Percentiles rank a stretch among this genome's conserved stretches.
These are phyloP conservation scores for Trematomus bernacchii DNA, from an alignment of 2,797 vertebrate species.

Conservation along the genomic window DNA sequence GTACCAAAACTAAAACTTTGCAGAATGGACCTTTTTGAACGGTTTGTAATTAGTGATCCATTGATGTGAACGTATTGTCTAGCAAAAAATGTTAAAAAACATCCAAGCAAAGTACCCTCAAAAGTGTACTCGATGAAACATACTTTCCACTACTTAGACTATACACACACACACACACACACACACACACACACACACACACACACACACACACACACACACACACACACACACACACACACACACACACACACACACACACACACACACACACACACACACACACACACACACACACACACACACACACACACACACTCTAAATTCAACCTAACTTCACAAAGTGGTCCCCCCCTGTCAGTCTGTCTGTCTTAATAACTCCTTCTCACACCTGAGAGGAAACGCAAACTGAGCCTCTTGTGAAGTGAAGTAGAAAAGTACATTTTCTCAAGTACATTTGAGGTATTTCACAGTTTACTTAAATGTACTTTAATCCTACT, in stretches of 20 bases:
- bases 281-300: conserved; percentile 7
- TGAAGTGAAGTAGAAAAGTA: conserved; percentile 23
- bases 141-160: conserved; percentile 3
- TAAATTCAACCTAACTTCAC: too few species aligned
- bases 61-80: too few species aligned
- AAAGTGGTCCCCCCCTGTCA: too few species aligned
- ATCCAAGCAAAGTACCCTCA: too few species aligned
- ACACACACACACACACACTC: conserved; percentile 3
- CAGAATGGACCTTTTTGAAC: too few species aligned
- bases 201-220: neutral
- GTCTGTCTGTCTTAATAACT: conserved; percentile 58
- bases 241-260: neutral
- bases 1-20: too few species aligned
- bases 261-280: conserved; percentile 1
- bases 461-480: too few species aligned
- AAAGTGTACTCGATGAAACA: too few species aligned
- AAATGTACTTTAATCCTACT: too few species aligned
- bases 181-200: neutral
- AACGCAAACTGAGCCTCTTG: conserved; percentile 57
- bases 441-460: too few species aligned
- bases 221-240: neutral
- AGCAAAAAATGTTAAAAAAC: too few species aligned
- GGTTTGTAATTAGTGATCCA: too few species aligned
- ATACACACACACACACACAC: conserved; percentile 11
- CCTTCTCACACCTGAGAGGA: conserved; percentile 41